phyloP scores from a whole-genome alignment of 2,888 invertebrate genomes.

The Drosophila formosana region DNA sequence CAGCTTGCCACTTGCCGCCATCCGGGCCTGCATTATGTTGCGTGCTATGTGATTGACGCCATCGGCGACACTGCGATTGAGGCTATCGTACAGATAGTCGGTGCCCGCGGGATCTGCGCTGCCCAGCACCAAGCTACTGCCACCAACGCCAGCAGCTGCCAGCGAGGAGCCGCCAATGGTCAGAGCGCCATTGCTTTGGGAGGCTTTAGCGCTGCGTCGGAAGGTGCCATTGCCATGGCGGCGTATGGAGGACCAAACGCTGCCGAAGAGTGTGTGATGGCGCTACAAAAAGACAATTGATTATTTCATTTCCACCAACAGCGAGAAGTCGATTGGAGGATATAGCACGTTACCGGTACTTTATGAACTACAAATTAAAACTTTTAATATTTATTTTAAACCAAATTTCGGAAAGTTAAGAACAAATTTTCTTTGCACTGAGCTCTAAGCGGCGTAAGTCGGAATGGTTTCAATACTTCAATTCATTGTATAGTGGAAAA shows the following conservation, averaged over 20 bases:
- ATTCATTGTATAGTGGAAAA: no score
- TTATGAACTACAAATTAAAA: no score
- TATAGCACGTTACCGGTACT: no score
- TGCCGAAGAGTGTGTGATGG: slow-evolving; percentile 98
- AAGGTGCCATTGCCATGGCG: slow-evolving; percentile 87
- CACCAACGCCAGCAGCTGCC: slow-evolving; percentile 65
- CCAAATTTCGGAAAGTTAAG: no score
- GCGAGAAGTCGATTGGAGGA: no score
- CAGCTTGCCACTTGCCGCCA: slow-evolving; percentile 69
- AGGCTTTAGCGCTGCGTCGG: slow-evolving; percentile 76
- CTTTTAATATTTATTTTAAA: no score
- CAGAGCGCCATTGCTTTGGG: slow-evolving; percentile 74
- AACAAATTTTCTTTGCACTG: no score
- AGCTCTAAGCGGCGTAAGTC: no score
- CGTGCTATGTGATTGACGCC: slow-evolving; percentile 85
- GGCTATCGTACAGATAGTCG: slow-evolving; percentile 78
- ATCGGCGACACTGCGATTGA: slow-evolving; percentile 83
- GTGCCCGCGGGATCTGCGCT: slow-evolving; percentile 54
- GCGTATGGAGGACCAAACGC: slow-evolving; percentile 97
- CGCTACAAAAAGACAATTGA: slow-evolving; percentile 87
- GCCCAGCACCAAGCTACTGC: slow-evolving; percentile 66
- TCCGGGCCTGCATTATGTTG: slow-evolving; percentile 82
- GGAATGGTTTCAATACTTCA: no score
- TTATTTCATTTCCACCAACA: not conserved
- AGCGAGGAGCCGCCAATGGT: slow-evolving; percentile 56